Base-by-base conservation (phyloP, 2,888 invertebrate genomes). In the Polyommatus icarus region DNA sequence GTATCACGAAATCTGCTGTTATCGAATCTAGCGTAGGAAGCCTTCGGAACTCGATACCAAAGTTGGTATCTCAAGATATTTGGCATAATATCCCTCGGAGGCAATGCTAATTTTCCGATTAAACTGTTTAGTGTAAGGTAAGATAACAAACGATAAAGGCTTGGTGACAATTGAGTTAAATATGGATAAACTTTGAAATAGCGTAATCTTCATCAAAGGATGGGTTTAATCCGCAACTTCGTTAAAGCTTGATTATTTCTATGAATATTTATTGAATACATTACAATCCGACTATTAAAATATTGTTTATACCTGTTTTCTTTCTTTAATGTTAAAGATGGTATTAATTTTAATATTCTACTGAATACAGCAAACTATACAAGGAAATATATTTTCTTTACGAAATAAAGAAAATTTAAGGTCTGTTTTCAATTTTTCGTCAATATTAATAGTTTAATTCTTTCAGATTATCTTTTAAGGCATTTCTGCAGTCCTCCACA, bases 151-250 rank as follows among this genome's bases (percentile, higher is more conserved):
- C 71, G 71, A 59, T 79, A 67, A 29, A 61, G 61, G 20, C 10
- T 29, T 15, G 80, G 79, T 82, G 80, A 80, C 83, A 82, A 84
- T 84, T 83, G 83, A 79, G 79, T 83, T 85, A 83, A 84, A 83
- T 83, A 85, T 85, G 85, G 86, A 87, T 87, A 85, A 84, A 85
- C 84, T 85, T 85, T 84, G 83, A 84, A 86, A 85, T 86, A 85
- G 85, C 84, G 83, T 80, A 83, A 83, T 67, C 29, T 67, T 67
- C 7, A 67, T 67, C 67, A 67, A 67, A 67, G 67, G 61, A 59
- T n/a, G 59, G 61, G 15, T 7, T 32, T 67, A 32, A 12, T 6
- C 15, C 20, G 3, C 29, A 15, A 29, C 67, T 15, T 15, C 15
- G 4, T 67, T 32, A 67, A 18, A 29, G 15, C 15, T 32, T 29